phyloP scores from a whole-genome alignment of 2,888 invertebrate species.

The Alentia gelatinosa region DNA sequence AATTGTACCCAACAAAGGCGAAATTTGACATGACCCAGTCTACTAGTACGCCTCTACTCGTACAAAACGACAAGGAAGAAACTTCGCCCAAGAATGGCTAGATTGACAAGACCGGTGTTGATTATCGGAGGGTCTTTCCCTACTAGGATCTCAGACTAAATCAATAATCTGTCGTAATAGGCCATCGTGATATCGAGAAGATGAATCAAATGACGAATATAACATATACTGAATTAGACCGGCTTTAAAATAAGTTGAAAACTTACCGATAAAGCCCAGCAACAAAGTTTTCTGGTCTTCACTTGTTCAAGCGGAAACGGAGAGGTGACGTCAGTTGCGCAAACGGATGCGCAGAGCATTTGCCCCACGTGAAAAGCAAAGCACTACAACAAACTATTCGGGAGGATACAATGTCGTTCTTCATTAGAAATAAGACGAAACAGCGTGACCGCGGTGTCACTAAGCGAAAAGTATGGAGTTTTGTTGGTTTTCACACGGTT shows the following conservation, averaged over 20 bases:
- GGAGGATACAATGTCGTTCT: constrained; percentile 20
- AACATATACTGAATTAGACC: too few relatives aligned
- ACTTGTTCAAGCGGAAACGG: constrained; percentile 50
- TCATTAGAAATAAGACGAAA: constrained; percentile 46
- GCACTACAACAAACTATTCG: too few relatives aligned
- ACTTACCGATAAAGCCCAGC: constrained; percentile 20
- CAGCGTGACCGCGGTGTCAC: neutral
- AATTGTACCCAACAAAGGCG: too few relatives aligned
- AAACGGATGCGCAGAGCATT: neutral
- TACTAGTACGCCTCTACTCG: neutral
- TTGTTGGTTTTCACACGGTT: too few relatives aligned
- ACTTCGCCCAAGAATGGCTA: neutral
- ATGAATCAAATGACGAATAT: too few relatives aligned
- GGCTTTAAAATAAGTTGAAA: neutral
- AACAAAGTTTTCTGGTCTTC: neutral
- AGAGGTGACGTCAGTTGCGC: constrained; percentile 34
- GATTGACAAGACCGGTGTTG: neutral
- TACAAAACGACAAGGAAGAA: constrained; percentile 9
- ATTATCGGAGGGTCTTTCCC: neutral
- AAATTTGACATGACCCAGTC: too few relatives aligned
- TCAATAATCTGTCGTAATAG: too few relatives aligned
- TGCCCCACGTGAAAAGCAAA: constrained; percentile 27
- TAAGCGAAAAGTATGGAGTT: neutral
- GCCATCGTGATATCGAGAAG: too few relatives aligned
- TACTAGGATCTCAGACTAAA: neutral